Evolutionary conservation across 37 sponge, comb jelly and placozoan species (phyloP).

Genomic region (Dysidea cf. avara): DNA sequence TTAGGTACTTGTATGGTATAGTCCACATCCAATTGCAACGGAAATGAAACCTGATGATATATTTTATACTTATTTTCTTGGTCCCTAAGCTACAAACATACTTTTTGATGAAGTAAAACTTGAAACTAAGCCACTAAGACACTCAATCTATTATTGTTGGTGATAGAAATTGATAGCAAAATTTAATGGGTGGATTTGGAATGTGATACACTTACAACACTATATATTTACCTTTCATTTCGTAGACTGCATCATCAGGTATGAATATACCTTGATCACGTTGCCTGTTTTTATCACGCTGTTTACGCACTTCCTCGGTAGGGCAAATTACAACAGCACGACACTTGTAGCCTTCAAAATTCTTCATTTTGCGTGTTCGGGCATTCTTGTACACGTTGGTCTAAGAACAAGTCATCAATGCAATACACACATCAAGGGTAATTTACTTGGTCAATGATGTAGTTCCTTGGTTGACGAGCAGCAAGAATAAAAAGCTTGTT

Average conservation of each 20-base stretch:
- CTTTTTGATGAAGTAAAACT: no score
- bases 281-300: constrained; percentile 45
- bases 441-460: constrained; percentile 88
- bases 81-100: no score
- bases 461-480: constrained; percentile 60
- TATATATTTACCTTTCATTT: constrained; percentile 66
- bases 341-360: constrained; percentile 70
- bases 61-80: no score
- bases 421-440: background rate
- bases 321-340: constrained; percentile 81
- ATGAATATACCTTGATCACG: constrained; percentile 57
- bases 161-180: no score
- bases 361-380: constrained; percentile 62
- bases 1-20: no score
- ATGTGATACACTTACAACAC: background rate
- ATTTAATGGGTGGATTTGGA: no score
- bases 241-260: constrained; percentile 65
- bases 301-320: constrained; percentile 57
- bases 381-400: constrained; percentile 79
- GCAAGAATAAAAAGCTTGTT: constrained; percentile 74
- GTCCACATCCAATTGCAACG: no score
- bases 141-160: no score
- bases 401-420: constrained; percentile 34
- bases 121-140: no score
- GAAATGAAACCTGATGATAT: no score